Conservation (phyloP, 53 echinoderm and acorn worm genomes). For the Temnopleurus reevesii region DNA sequence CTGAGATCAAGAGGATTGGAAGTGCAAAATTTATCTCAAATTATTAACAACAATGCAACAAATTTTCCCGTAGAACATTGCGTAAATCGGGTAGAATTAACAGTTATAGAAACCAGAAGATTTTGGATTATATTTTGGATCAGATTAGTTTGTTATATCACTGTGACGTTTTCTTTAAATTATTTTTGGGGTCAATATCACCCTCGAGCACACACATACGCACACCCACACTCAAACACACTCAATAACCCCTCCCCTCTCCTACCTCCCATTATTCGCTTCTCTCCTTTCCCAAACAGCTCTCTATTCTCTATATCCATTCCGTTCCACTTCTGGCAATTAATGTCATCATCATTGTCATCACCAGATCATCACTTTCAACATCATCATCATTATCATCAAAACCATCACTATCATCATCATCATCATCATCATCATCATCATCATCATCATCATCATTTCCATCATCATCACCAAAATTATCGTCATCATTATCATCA, state of each 20-base stretch:
- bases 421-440: not conserved
- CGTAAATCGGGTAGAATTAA: no score
- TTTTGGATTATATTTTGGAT: no score
- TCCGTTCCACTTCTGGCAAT: not conserved
- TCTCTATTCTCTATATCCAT: no score
- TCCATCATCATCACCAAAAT: not conserved
- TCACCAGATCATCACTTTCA: not conserved
- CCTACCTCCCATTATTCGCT: no score
- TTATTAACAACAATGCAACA: no score
- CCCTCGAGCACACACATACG: not conserved
- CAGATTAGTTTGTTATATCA: no score
- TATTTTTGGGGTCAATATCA: not conserved
- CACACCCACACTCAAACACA: not conserved
- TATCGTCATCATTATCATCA: slow-evolving; percentile 21
- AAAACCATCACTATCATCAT: not conserved
- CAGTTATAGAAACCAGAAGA: no score
- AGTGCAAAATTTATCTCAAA: no score
- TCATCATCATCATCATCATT: not conserved
- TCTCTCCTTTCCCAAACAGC: no score
- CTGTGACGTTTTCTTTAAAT: no score
- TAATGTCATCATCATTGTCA: not conserved
- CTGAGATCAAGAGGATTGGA: not conserved
- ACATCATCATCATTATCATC: no score
- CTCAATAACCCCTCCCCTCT: not conserved
- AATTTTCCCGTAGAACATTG: no score